Conservation (phyloP, 2,888 invertebrate species). For the Melieria picta region DNA sequence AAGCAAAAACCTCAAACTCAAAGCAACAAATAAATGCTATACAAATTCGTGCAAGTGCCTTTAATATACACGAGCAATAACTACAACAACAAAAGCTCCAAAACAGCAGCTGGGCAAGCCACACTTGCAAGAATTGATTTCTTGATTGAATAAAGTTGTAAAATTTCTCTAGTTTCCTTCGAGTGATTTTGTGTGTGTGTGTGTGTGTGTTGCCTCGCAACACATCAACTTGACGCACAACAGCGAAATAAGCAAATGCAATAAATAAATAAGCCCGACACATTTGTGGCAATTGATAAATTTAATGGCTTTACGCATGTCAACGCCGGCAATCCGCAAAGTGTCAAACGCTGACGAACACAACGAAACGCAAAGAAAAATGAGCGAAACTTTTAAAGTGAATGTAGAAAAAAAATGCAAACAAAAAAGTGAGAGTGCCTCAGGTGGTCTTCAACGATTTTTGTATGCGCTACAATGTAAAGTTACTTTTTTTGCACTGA, state of each 20-base stretch:
- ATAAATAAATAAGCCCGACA: slow-evolving; percentile 14
- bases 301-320: slow-evolving; percentile 33
- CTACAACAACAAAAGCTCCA: background rate
- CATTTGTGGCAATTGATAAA: slow-evolving; percentile 33
- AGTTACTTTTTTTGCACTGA: too few relatives aligned
- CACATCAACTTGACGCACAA: background rate
- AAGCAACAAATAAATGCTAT: too few relatives aligned
- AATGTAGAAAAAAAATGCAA: slow-evolving; percentile 17
- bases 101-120: background rate
- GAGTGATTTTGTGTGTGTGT: background rate
- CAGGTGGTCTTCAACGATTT: too few relatives aligned
- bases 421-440: background rate
- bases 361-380: slow-evolving; percentile 26
- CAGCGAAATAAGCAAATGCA: too few relatives aligned
- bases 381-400: slow-evolving; percentile 21
- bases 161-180: slow-evolving; percentile 10
- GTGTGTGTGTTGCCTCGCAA: background rate
- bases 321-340: slow-evolving; percentile 12
- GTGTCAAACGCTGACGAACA: background rate
- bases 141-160: slow-evolving; percentile 29
- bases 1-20: too few relatives aligned
- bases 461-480: too few relatives aligned
- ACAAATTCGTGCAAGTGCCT: too few relatives aligned
- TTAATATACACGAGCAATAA: too few relatives aligned
- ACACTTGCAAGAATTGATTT: slow-evolving; percentile 18